Evolutionary conservation across 2,888 invertebrate genomes (phyloP).

Genomic region (Trichopoda pennipes): DNA sequence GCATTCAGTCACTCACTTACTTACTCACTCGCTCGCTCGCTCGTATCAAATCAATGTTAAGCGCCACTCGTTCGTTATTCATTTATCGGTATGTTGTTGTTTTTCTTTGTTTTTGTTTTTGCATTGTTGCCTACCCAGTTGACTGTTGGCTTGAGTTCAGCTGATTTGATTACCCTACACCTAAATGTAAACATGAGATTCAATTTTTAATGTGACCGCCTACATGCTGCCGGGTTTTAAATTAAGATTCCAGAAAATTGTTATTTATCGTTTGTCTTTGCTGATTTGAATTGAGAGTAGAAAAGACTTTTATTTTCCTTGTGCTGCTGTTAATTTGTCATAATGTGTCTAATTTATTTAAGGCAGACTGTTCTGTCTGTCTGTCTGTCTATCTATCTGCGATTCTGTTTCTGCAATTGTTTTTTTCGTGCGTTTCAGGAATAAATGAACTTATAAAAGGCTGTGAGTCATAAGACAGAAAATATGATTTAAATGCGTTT

Average conservation of each 20-base stretch:
- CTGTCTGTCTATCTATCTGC: too few relatives aligned
- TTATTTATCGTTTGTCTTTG: conserved; percentile 55
- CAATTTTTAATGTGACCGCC: conserved; percentile 54
- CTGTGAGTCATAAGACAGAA: conserved; percentile 19
- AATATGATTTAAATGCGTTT: neutral
- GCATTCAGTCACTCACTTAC: too few relatives aligned
- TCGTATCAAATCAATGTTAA: conserved; percentile 64
- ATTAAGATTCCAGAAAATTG: conserved; percentile 64
- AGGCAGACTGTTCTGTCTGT: neutral
- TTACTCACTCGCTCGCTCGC: conserved; percentile 54
- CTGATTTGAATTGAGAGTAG: neutral
- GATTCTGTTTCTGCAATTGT: neutral
- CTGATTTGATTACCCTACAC: conserved; percentile 62
- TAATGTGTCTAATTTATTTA: conserved; percentile 56
- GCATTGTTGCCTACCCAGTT: conserved; percentile 22
- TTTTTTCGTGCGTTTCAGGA: neutral
- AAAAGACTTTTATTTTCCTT: neutral
- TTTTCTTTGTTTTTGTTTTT: conserved; percentile 4
- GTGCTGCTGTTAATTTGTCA: conserved; percentile 64
- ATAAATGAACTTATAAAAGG: neutral
- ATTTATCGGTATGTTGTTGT: conserved; percentile 18
- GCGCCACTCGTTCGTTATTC: conserved; percentile 63
- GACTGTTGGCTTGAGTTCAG: conserved; percentile 43
- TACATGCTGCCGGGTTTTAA: conserved; percentile 64
- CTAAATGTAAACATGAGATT: conserved; percentile 41